These are phyloP conservation scores for Sarcophilus harrisii DNA, from an alignment of 2,797 vertebrate species.

Conservation along the genomic window DNA sequence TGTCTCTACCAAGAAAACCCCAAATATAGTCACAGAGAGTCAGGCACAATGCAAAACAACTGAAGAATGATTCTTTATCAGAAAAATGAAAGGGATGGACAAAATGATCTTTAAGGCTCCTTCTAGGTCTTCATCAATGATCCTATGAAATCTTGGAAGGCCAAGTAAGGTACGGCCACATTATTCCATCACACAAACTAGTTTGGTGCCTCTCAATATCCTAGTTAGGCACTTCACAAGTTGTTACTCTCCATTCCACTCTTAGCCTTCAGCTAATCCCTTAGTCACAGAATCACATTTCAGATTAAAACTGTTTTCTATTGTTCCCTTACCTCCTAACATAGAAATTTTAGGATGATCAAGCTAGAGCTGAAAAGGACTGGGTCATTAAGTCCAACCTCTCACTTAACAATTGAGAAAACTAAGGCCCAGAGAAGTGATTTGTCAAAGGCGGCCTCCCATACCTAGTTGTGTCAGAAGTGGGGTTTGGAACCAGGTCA, in stretches of 20 bases:
- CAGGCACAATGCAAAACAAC: neutral
- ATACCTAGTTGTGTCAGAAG: neutral
- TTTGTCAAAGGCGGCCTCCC: neutral
- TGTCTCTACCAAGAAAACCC: neutral
- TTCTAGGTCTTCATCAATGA: neutral
- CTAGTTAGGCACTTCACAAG: neutral
- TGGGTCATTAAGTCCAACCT: neutral
- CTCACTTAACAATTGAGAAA: neutral
- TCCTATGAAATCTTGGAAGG: neutral
- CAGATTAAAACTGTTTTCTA: neutral
- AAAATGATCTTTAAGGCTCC: neutral
- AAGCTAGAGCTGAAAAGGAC: neutral
- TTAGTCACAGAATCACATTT: neutral
- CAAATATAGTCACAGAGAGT: neutral
- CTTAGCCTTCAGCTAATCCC: neutral
- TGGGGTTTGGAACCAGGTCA: neutral
- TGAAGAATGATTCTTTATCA: neutral
- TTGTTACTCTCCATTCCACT: neutral
- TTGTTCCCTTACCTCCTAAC: neutral
- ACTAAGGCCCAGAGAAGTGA: neutral
- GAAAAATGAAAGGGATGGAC: neutral
- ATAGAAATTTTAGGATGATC: neutral
- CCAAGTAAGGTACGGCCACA: neutral
- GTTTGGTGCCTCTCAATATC: neutral
- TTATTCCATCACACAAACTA: neutral